Evolutionary conservation across 2,888 invertebrate species (phyloP), one percentile per base, ranked within the genome.

Genomic region (Neocrepidodera transversa): DNA sequence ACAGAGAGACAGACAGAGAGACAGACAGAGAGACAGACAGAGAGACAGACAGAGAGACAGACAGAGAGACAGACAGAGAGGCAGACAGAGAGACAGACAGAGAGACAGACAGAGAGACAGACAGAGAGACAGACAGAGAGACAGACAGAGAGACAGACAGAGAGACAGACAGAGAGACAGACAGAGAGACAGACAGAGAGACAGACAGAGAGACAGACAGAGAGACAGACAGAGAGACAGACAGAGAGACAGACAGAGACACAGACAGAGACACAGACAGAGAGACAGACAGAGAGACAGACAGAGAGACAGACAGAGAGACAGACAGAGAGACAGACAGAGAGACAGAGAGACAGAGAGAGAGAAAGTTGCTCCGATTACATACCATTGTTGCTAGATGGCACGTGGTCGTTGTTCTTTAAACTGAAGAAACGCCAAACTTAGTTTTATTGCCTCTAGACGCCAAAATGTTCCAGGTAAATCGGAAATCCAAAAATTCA

Each of bases 1-100:
- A 51, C 58, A 52, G 58, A 51, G 26, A 58, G 58, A 58, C 43
- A 58, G 43, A 58, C 23, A 58, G 58, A 58, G 51, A 58, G 58
- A 58, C 40, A 58, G 58, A 51, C 58, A 58, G 58, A 58, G 30
- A 58, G 58, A 58, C 58, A 58, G 58, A 58, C 23, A 51, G 51
- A 58, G 43, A 8, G 35, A 35, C 11, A 35, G 13, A 13, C 35
- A n/a, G 13, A 35, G 4, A 35, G 11, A 35, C 35, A 35, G 35
- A 35, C 35, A 35, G 35, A n/a, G 3, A 13, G 13, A n/a, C n/a
- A n/a, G n/a, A n/a, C n/a, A n/a, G n/a, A n/a, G n/a, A n/a, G n/a
- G n/a, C n/a, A n/a, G n/a, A n/a, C n/a, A n/a, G n/a, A n/a, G n/a
- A n/a, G n/a, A n/a, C n/a, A n/a, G n/a, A n/a, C n/a, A n/a, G n/a